Percentiles rank a stretch among this genome's conserved stretches.
Conservation (phyloP, 1,140 invertebrate genomes). For the Agraylea sexmaculata region DNA sequence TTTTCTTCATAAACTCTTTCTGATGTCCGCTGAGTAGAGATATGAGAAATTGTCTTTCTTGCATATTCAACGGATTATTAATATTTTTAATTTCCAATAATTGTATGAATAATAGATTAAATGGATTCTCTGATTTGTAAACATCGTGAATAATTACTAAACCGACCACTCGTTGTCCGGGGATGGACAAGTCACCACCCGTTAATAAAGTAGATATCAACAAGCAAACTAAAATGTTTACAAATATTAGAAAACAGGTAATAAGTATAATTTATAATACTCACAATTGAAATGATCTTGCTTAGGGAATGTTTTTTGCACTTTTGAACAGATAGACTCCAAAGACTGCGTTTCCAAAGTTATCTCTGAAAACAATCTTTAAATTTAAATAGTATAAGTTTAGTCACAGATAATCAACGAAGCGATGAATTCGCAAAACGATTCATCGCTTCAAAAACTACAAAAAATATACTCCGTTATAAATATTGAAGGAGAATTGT, state of each 20-base stretch:
- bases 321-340: slow-evolving; percentile 39
- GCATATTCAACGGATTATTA: slow-evolving; percentile 28
- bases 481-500: no score
- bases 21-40: slow-evolving; percentile 29
- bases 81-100: slow-evolving; percentile 34
- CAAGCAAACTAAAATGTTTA: slow-evolving; percentile 42
- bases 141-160: slow-evolving; percentile 63
- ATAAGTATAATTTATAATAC: slow-evolving; percentile 51
- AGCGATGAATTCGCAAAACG: no score
- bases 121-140: slow-evolving; percentile 52
- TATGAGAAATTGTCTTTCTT: slow-evolving; percentile 34
- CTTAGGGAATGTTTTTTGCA: slow-evolving; percentile 65
- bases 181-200: slow-evolving; percentile 34
- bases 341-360: slow-evolving; percentile 35
- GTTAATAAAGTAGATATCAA: slow-evolving; percentile 35
- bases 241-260: slow-evolving; percentile 54
- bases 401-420: no score
- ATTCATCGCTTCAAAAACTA: no score
- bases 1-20: slow-evolving; percentile 64
- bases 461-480: no score
- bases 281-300: slow-evolving; percentile 64
- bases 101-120: slow-evolving; percentile 34
- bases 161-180: slow-evolving; percentile 56
- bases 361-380: slow-evolving; percentile 40
- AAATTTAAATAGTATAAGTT: no score